These are phyloP conservation scores for Cyphomyrus discorhynchus DNA, from an alignment of 2,113 vertebrate genomes.

Conservation along the genomic window DNA sequence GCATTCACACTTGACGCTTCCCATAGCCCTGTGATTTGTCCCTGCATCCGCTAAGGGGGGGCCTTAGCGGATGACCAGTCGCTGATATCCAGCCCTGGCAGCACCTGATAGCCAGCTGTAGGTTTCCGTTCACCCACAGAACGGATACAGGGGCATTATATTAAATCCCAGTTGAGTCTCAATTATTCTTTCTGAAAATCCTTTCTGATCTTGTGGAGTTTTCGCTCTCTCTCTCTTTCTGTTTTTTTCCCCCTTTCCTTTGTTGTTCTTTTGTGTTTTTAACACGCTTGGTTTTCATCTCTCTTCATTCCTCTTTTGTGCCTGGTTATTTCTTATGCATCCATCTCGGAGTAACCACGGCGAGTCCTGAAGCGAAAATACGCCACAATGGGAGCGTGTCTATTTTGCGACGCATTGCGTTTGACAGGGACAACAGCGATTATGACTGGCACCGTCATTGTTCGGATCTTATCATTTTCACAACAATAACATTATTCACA, in stretches of 20 bases:
- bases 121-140: slow-evolving; percentile 18
- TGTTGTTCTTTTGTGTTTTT: neutral
- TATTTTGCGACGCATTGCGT: slow-evolving; percentile 10
- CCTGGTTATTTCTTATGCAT: neutral
- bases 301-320: neutral
- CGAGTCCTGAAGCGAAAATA: neutral
- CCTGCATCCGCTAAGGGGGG: slow-evolving; percentile 13
- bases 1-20: slow-evolving; percentile 30
- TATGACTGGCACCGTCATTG: neutral
- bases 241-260: neutral
- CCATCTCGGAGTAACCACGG: neutral
- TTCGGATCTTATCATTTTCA: slow-evolving; percentile 12
- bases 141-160: slow-evolving; percentile 21
- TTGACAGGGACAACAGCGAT: slow-evolving; percentile 14
- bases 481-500: slow-evolving; percentile 6
- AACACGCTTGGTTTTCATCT: neutral
- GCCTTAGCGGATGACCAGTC: slow-evolving; percentile 21
- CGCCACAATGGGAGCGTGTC: neutral
- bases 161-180: neutral
- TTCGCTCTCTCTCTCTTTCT: neutral
- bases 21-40: slow-evolving; percentile 42
- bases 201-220: slow-evolving; percentile 3
- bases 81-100: neutral
- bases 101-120: neutral
- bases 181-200: slow-evolving; percentile 24